Base-by-base conservation (phyloP, 2,888 invertebrate genomes). In the Thymelicus sylvestris region DNA sequence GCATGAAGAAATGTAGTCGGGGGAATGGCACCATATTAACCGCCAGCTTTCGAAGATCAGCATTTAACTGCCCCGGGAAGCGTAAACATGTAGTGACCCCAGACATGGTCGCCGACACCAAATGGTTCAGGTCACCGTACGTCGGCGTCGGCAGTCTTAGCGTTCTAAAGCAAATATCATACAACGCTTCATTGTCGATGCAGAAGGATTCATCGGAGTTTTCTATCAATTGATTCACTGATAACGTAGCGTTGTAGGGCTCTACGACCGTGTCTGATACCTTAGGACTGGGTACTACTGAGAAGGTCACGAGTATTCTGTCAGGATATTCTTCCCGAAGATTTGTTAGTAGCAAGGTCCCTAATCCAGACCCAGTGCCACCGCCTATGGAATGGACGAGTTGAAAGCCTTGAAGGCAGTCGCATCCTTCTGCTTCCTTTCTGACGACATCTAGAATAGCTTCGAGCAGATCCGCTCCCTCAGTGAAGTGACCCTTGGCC, bases 151-250 rank as follows among this genome's bases (percentile, higher is more conserved):
- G 92, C 19, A 96, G 87, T 85, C 96, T 96, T 52, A 97, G 88
- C 5, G 96, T 97, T 71, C 96, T 91, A 91, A 96, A 96, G 89
- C 96, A 97, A 78, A 97, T 97, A 80, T 97, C 96, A 84, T 97
- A 96, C 48, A 97, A 88, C 19, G 97, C 97, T 85, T 97, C 96
- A 81, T 96, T 97, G 84, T 96, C 96, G 72, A 96, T 96, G 78
- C 96, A 96, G 80, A 94, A 96, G 0, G 96, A 79, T 68, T 89
- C 84, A 89, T 95, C 79, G 79, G 89, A 95, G 81, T 96, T 96
- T 79, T 97, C 96, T 62, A 97, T 96, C 47, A 97, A 86, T 78
- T 96, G 96, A 75, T 96, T 87, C 0, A 89, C 74, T 0, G 91
- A 96, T 44, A 97, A 88, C 2, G 96, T 96, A 7, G 96, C 96